phyloP scores from a whole-genome alignment of 1,140 invertebrate species.

The Riptortus pedestris region DNA sequence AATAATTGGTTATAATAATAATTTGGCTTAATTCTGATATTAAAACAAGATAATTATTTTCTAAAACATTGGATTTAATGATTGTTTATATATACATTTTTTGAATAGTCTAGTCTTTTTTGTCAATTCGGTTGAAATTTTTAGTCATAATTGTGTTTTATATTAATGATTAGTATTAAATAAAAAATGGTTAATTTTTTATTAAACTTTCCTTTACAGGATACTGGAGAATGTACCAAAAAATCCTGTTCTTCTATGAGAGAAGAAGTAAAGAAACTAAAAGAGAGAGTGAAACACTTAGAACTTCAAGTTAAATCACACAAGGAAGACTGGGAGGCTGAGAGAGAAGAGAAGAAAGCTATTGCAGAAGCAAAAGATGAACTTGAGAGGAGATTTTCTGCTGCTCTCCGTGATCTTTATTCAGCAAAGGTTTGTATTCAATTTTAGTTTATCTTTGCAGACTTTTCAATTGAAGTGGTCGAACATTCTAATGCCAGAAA shows the following conservation, averaged over 20 bases:
- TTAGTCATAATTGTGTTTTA: no score
- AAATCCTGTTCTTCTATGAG: conserved; percentile 12
- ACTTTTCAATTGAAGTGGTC: neutral
- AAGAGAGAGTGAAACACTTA: conserved; percentile 30
- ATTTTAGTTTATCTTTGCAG: neutral
- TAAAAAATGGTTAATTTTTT: no score
- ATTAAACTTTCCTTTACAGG: no score
- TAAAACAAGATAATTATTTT: no score
- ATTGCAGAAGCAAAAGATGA: conserved; percentile 30
- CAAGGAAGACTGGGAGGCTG: conserved; percentile 34
- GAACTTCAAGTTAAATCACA: conserved; percentile 32
- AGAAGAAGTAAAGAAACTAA: conserved; percentile 25
- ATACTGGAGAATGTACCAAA: conserved; percentile 17
- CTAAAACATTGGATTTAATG: no score
- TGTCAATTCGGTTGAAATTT: no score
- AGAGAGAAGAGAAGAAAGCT: conserved; percentile 32
- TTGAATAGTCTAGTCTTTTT: no score
- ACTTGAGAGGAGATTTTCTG: conserved; percentile 24
- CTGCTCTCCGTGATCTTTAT: conserved; percentile 19
- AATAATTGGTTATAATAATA: no score
- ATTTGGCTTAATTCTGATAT: no score
- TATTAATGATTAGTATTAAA: no score
- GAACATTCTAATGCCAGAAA: no score
- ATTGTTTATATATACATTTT: no score
- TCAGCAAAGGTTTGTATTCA: conserved; percentile 8